A percentile compares a stretch with the other conserved stretches of the same genome.
These are phyloP conservation scores for Mactra quadrangularis DNA, from an alignment of 1,140 invertebrate species.

Conservation along the genomic window DNA sequence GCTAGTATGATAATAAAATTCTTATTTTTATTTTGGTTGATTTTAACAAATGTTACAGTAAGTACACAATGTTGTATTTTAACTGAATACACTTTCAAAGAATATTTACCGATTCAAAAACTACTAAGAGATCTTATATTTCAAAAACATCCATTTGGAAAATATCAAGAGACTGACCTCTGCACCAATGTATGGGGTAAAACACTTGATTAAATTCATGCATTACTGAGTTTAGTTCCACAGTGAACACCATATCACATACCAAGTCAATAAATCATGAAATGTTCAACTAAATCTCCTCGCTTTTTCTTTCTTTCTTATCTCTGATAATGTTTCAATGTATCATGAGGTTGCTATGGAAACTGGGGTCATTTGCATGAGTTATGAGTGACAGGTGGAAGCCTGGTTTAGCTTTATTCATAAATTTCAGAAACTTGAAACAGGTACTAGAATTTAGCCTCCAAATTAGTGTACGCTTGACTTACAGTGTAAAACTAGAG, in stretches of 20 bases:
- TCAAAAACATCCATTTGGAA: constrained; percentile 10
- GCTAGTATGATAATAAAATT: too few species aligned
- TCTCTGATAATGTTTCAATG: constrained; percentile 49
- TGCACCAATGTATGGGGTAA: background rate
- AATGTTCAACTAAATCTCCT: constrained; percentile 39
- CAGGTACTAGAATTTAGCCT: constrained; percentile 24
- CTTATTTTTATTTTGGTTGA: too few species aligned
- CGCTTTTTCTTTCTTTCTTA: constrained; percentile 55
- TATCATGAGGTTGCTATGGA: constrained; percentile 55
- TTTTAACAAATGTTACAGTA: too few species aligned
- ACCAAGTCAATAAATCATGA: constrained; percentile 51
- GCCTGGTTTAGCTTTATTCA: constrained; percentile 38
- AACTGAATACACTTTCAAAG: too few species aligned
- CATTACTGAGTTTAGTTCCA: background rate
- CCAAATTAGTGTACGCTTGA: constrained; percentile 5
- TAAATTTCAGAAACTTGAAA: constrained; percentile 37
- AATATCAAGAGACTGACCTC: constrained; percentile 17
- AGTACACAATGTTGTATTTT: too few species aligned
- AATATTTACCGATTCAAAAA: too few species aligned
- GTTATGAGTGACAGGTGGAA: constrained; percentile 59
- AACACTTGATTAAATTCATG: constrained; percentile 23
- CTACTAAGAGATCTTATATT: too few species aligned
- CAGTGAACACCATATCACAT: constrained; percentile 23
- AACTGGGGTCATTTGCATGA: constrained; percentile 61
- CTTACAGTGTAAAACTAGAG: too few species aligned